Evolutionary conservation across 2,888 invertebrate genomes (phyloP), one percentile per base, ranked within the genome.

Genomic region (Epinotia bilunana): DNA sequence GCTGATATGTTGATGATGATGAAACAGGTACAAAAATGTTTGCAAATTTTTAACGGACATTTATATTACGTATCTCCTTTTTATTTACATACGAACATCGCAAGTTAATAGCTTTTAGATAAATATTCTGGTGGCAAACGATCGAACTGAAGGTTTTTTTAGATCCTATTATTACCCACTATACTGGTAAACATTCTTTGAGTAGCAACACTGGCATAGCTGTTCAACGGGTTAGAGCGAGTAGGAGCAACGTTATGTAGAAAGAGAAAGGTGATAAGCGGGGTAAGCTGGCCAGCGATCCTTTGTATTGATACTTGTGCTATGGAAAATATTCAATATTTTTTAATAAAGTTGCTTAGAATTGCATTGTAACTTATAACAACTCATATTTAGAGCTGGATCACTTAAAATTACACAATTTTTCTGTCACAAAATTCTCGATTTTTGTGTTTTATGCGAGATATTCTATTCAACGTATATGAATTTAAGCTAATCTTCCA

Each of bases 201-300:
- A 23, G 62, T 79, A 81, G 87, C 88, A 88, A 91, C 90, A 91
- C 89, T 80, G 72, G 67, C 69, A 76, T 80, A 76, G 78, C 78
- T 79, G 78, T 74, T 28, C 62, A 71, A 58, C 80, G 78, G 72
- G 91, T 80, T 79, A 79, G 83, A 92, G 78, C 55, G 87, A 86
- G 88, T 88, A 6, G 79, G 81, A 79, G 64, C 76, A 79, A 87
- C 65, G 69, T 74, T 53, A 80, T 79, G 78, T 74, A 73, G 88
- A 91, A 79, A 86, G 89, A 87, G 92, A 89, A 33, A 81, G 83
- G 74, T 43, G 60, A 80, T 78, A 78, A 81, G 61, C 79, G 67
- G 89, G 91, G 90, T 82, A 83, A 86, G 87, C 92, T 94, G 89
- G 93, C 92, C 93, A 87, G 90, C 93, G 93, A 87, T 90, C 88